These are phyloP conservation scores for Loris lydekkerianus DNA, from an alignment of 2,797 vertebrate genomes.

Conservation along the genomic window DNA sequence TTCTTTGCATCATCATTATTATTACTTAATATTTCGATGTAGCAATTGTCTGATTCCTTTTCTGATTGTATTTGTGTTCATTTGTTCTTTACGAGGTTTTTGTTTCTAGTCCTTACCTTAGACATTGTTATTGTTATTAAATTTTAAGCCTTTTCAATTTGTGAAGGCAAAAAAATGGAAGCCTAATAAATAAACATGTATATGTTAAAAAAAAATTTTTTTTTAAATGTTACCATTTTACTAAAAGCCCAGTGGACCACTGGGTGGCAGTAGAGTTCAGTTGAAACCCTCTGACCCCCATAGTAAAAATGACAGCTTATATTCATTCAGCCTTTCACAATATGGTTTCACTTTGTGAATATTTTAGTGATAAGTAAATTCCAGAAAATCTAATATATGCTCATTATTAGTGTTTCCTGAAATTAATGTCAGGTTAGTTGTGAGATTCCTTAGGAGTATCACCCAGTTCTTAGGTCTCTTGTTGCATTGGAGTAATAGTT, in stretches of 20 bases:
- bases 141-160: too few relatives aligned
- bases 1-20: too few relatives aligned
- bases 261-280: constrained; percentile 46
- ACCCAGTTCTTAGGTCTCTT: background rate
- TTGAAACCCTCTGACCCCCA: background rate
- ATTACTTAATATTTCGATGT: too few relatives aligned
- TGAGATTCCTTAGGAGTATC: constrained; percentile 22
- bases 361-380: constrained; percentile 47
- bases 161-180: too few relatives aligned
- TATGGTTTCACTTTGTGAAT: constrained; percentile 40
- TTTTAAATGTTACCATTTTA: constrained; percentile 12
- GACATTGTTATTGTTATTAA: too few relatives aligned
- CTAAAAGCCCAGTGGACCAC: constrained; percentile 48
- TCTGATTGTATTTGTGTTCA: too few relatives aligned
- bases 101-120: too few relatives aligned
- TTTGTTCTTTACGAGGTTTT: too few relatives aligned
- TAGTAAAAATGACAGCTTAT: background rate
- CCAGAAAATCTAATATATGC: background rate
- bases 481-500: background rate
- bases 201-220: too few relatives aligned
- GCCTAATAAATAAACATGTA: too few relatives aligned
- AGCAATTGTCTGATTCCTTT: too few relatives aligned
- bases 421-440: constrained; percentile 52
- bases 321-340: constrained; percentile 9
- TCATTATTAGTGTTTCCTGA: constrained; percentile 35